Conservation (phyloP, 1,140 invertebrate genomes). For the Aphaenogaster rudis region DNA sequence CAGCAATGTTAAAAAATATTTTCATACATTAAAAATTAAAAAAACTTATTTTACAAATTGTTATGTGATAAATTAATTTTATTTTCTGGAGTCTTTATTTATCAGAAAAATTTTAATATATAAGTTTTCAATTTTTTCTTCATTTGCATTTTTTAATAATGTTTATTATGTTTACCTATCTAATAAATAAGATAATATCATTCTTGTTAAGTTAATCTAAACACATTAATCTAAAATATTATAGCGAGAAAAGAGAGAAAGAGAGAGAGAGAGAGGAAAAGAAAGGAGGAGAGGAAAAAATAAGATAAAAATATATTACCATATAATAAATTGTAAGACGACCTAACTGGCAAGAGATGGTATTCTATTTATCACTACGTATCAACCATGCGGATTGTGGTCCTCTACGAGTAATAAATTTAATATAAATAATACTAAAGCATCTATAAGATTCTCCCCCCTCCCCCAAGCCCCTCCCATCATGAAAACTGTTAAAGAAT, state of each 20-base stretch:
- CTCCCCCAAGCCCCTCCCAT: no score
- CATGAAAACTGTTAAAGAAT: no score
- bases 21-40: background rate
- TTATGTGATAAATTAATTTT: constrained; percentile 3
- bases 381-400: no score
- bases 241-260: background rate
- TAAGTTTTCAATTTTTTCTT: background rate
- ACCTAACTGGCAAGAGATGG: no score
- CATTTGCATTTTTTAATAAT: background rate
- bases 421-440: no score
- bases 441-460: no score
- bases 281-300: background rate
- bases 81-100: background rate
- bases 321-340: no score
- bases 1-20: background rate
- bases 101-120: background rate
- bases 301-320: constrained; percentile 5
- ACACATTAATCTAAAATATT: background rate
- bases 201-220: background rate
- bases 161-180: background rate
- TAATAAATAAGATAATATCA: background rate
- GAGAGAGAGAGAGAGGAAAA: background rate
- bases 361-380: no score
- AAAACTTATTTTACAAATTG: constrained; percentile 10
- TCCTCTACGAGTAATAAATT: no score